Base-by-base conservation (phyloP, 2,797 vertebrate genomes). In the Buceros bicornis region DNA sequence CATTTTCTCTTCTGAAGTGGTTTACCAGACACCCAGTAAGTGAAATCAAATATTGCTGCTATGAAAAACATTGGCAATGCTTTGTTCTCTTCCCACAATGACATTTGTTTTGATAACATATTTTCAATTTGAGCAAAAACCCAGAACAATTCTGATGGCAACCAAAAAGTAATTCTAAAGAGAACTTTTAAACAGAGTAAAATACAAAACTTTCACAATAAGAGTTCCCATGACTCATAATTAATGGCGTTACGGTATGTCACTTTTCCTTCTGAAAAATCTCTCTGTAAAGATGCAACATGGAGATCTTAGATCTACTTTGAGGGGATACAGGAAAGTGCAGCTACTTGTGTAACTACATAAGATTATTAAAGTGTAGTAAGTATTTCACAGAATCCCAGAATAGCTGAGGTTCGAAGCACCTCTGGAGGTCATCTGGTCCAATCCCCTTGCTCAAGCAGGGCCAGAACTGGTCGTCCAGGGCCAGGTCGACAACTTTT, bases 31-130 rank as follows among this genome's bases (percentile, higher is more conserved):
- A 70, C 8, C 7, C 33, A 58, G 29, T 25, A 58, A 71, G 33
- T 33, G 58, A 91, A 95, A 90, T 80, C 33, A 95, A 87, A 43
- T n/a, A 91, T 16, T 67, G 40, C 67, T 50, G 54, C 53, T 83
- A 76, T 29, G 80, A 67, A 89, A 95, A 90, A 82, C 64, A 66
- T 11, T 21, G 58, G 33, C 61, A 93, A 56, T 60, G 33, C 53
- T 95, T 70, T 10, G 12, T 78, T 87, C 42, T 90, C 92, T 79
- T 85, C 35, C 54, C 73, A 74, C 26, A 88, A 56, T 11, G 47
- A 79, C 54, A 88, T 85, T 91, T 87, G 56, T 80, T 87, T 89
- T 72, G 89, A 81, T 74, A 94, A 71, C 33, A 28, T 88, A 91
- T 87, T 94, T 88, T 79, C 42, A 82, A 67, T 80, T 80, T 78